A percentile compares a stretch with the other conserved stretches of the same genome.
phyloP scores from a whole-genome alignment of 1,140 invertebrate species.

The Protaetia brevitarsis region DNA sequence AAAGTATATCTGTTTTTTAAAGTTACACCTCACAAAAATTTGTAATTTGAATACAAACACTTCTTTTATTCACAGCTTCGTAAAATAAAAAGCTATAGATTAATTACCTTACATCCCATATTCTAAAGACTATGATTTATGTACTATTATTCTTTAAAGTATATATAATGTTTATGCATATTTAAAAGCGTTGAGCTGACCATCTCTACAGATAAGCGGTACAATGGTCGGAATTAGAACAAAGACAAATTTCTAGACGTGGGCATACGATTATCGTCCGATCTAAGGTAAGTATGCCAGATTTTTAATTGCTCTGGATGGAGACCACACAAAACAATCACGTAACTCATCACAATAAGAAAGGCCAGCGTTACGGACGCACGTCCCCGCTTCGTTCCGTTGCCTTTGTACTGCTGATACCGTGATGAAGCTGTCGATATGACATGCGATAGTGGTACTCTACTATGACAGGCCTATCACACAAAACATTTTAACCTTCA shows the following conservation, averaged over 20 bases:
- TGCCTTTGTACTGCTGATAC: conserved; percentile 14
- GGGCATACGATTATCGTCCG: neutral
- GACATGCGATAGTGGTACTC: conserved; percentile 25
- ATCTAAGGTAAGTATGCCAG: conserved; percentile 17
- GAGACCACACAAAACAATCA: conserved; percentile 24
- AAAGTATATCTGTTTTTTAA: too few relatives aligned
- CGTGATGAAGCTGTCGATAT: conserved; percentile 30
- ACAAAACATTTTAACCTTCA: conserved; percentile 11
- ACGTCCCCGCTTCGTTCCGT: conserved; percentile 2
- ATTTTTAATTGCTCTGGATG: conserved; percentile 24
- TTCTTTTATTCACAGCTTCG: neutral
- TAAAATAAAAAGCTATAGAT: neutral
- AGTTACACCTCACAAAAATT: too few relatives aligned
- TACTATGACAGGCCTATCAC: neutral
- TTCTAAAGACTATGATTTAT: neutral
- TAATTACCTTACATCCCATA: neutral
- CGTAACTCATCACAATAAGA: conserved; percentile 8
- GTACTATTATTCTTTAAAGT: neutral
- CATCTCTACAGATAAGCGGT: neutral
- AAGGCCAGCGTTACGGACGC: neutral
- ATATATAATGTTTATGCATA: neutral
- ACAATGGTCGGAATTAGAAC: neutral
- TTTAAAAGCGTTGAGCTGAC: neutral
- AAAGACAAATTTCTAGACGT: conserved; percentile 18
- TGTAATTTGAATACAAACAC: too few relatives aligned